phyloP scores from a whole-genome alignment of 2,797 vertebrate species.

The Percopsis omiscomaycus region DNA sequence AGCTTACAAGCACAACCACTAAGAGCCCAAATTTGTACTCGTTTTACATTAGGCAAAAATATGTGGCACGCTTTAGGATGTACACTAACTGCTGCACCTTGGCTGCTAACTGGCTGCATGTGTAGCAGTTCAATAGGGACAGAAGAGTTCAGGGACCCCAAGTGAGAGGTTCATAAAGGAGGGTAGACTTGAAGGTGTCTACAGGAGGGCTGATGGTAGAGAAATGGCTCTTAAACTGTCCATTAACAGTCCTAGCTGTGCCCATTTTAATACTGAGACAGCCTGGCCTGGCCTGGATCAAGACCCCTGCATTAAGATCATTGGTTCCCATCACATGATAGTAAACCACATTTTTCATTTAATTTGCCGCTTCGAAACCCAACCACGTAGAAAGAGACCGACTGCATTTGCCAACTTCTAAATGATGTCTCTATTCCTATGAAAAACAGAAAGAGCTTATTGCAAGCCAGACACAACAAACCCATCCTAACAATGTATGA shows the following conservation, averaged over 20 bases:
- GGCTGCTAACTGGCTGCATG: slow-evolving; percentile 20
- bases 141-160: slow-evolving; percentile 41
- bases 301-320: slow-evolving; percentile 59
- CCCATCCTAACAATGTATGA: slow-evolving; percentile 1
- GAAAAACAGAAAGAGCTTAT: slow-evolving; percentile 22
- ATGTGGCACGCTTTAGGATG: too few species aligned
- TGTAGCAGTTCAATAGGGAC: slow-evolving; percentile 55
- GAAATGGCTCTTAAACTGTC: slow-evolving; percentile 43
- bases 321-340: slow-evolving; percentile 57
- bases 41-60: neutral
- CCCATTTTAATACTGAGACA: slow-evolving; percentile 42
- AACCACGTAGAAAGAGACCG: neutral
- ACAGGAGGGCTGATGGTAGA: slow-evolving; percentile 24
- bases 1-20: neutral
- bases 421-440: slow-evolving; percentile 30
- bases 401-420: slow-evolving; percentile 29
- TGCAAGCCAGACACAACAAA: neutral
- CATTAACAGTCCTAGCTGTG: slow-evolving; percentile 60
- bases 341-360: slow-evolving; percentile 51
- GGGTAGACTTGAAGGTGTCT: slow-evolving; percentile 31
- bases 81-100: neutral
- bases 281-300: slow-evolving; percentile 28
- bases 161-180: slow-evolving; percentile 44
- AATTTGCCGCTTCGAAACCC: slow-evolving; percentile 38
- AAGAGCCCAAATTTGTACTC: neutral